Evolutionary conservation across 2,888 invertebrate species (phyloP).

Genomic region (Bruchidius siliquastri): DNA sequence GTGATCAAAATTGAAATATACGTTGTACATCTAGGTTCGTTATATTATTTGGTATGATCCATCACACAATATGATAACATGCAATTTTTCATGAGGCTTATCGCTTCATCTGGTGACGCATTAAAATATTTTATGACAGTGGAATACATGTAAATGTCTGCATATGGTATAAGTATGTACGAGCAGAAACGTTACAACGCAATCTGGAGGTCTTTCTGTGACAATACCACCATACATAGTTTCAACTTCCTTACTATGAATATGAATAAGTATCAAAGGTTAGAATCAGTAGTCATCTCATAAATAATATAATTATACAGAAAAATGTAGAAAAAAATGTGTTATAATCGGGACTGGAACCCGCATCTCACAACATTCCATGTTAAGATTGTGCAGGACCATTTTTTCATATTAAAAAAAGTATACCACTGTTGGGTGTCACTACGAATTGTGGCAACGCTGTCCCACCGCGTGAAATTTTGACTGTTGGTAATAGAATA

Average conservation of each 20-base stretch:
- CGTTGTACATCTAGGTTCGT: background rate
- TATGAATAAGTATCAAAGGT: background rate
- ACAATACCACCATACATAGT: conserved; percentile 16
- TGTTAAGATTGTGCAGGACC: no score
- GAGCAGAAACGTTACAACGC: background rate
- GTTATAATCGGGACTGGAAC: no score
- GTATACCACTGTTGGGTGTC: no score
- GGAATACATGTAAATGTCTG: background rate
- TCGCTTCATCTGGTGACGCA: background rate
- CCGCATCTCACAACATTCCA: no score
- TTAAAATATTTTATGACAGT: background rate
- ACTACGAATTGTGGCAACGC: no score
- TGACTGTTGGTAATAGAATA: no score
- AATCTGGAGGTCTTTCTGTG: conserved; percentile 12
- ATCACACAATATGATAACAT: background rate
- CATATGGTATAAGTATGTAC: background rate
- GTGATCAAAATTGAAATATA: background rate
- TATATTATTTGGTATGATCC: background rate
- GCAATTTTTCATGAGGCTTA: background rate
- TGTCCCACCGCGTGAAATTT: no score
- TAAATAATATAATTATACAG: no score
- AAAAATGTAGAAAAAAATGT: no score
- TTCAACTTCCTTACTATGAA: conserved; percentile 10
- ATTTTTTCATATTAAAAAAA: no score
- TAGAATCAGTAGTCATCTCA: no score